phyloP scores from a whole-genome alignment of 1,140 invertebrate genomes.

The Triops cancriformis region DNA sequence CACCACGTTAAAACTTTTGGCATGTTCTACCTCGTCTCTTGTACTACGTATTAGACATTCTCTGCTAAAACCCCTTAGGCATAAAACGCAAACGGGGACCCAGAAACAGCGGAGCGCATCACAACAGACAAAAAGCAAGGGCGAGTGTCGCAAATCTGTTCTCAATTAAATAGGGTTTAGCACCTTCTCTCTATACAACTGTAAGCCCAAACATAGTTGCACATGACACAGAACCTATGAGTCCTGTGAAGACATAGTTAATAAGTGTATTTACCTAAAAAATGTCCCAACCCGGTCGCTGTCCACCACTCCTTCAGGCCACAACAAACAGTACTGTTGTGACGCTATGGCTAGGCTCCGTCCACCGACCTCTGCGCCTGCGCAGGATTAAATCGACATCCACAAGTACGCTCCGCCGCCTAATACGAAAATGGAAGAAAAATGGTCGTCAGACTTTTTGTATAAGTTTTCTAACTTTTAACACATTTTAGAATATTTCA shows the following conservation, averaged over 20 bases:
- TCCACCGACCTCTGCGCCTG: background rate
- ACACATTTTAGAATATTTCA: no score
- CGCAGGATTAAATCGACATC: background rate
- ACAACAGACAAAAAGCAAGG: background rate
- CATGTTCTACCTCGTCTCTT: background rate
- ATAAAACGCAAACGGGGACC: background rate
- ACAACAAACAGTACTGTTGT: constrained; percentile 14
- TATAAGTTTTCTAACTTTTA: no score
- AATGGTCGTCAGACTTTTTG: background rate
- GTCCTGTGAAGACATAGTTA: no score
- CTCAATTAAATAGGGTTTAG: background rate
- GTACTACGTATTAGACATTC: background rate
- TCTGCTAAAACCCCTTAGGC: background rate
- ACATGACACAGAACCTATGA: no score
- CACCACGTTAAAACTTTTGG: background rate
- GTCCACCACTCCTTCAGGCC: background rate
- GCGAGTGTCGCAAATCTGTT: background rate
- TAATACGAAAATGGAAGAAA: background rate
- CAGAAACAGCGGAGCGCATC: background rate
- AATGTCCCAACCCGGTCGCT: constrained; percentile 12
- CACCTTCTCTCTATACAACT: background rate
- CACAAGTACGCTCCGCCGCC: background rate
- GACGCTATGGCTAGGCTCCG: background rate
- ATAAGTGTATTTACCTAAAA: background rate
- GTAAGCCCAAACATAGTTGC: no score